Evolutionary conservation across 1,140 invertebrate species (phyloP), one percentile per base, ranked within the genome.

Genomic region (Lepidotrigona ventralis): DNA sequence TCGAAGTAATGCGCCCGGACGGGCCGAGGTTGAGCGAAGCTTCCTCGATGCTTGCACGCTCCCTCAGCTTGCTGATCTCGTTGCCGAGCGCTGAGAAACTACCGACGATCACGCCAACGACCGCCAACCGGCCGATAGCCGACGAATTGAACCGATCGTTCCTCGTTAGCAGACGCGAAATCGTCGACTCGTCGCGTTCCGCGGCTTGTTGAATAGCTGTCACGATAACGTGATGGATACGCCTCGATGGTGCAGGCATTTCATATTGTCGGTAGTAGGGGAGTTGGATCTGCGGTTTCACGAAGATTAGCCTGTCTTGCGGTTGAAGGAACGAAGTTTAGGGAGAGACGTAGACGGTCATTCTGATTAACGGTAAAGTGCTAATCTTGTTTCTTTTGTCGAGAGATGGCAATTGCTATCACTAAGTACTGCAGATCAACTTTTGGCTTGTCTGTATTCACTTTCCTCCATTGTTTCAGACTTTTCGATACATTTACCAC

Each of bases 1-100:
- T 89, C 86, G 84, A 88, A 90, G 89, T 88, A 89, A 89, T 86
- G 84, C 81, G 82, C 46, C 81, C 73, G 69, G 74, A 86, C 64
- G 76, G 87, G 81, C 85, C 46, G 78, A 87, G 87, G 80, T 88
- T 86, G 83, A 88, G 86, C 86, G 77, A 66, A 66, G 72, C 64
- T 84, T 89, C 86, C 84, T 88, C 84, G 86, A 88, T 81, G 76
- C 68, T 71, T 87, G 75, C 54, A 76, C 70, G 66, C 39, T 33
- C 19, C n/a, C n/a, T n/a, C n/a, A n/a, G n/a, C n/a, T n/a, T 15
- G 64, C 81, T 23, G 73, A 29, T 11, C 12, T 19, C 17, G 58
- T 15, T 39, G 66, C 33, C 19, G 58, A 64, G 56, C 29, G 63
- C 15, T 33, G 29, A 33, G 33, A 51, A 14, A 5, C 23, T 14